Conservation (phyloP, 1,140 invertebrate species). For the Drosophila chauvacae region DNA sequence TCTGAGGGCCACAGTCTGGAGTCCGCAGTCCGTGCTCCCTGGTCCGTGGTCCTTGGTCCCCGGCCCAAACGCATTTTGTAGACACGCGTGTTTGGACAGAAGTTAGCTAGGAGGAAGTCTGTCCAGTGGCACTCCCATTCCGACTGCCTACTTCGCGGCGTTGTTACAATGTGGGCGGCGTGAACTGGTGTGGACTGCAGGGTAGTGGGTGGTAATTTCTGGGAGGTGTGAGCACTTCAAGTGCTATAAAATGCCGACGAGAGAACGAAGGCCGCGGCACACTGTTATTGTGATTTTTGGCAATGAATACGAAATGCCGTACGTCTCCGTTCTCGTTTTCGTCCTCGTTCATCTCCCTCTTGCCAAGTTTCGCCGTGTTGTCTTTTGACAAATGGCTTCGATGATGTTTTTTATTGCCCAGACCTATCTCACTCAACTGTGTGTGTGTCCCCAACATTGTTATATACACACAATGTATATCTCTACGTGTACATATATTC, state of each 20-base stretch:
- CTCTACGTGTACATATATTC: neutral
- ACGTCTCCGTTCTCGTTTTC: slow-evolving; percentile 32
- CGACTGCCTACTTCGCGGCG: slow-evolving; percentile 65
- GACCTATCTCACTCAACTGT: slow-evolving; percentile 69
- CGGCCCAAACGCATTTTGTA: slow-evolving; percentile 64
- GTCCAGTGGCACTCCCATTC: slow-evolving; percentile 20
- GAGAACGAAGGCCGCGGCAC: slow-evolving; percentile 11
- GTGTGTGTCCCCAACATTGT: slow-evolving; percentile 59
- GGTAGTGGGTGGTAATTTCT: slow-evolving; percentile 2
- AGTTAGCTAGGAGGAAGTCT: slow-evolving; percentile 59
- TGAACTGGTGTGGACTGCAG: neutral
- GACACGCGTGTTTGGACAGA: slow-evolving; percentile 75
- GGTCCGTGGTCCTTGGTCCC: slow-evolving; percentile 5
- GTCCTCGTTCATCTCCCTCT: slow-evolving; percentile 3
- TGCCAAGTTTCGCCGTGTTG: slow-evolving; percentile 43
- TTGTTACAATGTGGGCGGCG: slow-evolving; percentile 50
- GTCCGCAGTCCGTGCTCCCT: neutral
- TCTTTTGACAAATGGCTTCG: slow-evolving; percentile 81
- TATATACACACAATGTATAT: slow-evolving; percentile 15
- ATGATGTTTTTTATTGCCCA: slow-evolving; percentile 81
- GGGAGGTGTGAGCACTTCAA: slow-evolving; percentile 35
- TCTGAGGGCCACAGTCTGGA: slow-evolving; percentile 3
- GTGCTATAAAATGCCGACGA: slow-evolving; percentile 42
- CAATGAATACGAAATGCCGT: slow-evolving; percentile 80
- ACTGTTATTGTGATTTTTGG: slow-evolving; percentile 81